phyloP scores from a whole-genome alignment of 92 coral and sea anemone species.

The Porites lobata region DNA sequence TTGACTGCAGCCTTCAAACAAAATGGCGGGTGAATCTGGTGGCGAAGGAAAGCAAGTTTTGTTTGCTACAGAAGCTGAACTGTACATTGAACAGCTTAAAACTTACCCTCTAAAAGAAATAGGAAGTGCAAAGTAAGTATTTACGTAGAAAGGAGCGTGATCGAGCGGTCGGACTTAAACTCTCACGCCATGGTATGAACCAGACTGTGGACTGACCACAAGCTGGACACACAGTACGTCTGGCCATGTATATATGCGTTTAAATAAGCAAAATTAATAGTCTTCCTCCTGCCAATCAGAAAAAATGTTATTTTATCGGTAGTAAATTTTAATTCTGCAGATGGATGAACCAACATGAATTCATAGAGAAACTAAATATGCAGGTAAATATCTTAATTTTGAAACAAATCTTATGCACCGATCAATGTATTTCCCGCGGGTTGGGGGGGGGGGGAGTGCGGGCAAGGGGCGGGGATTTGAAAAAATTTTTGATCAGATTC shows the following conservation, averaged over 20 bases:
- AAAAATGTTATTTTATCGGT: no score
- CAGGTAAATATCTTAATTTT: conserved; percentile 69
- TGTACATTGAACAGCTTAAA: conserved; percentile 89
- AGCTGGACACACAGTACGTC: no score
- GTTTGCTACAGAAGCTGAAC: conserved; percentile 95
- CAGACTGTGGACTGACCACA: no score
- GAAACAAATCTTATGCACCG: background rate
- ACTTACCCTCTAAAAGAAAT: conserved; percentile 77
- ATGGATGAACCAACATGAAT: conserved; percentile 94
- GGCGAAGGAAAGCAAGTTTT: conserved; percentile 76
- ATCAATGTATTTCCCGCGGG: no score
- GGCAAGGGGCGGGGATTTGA: no score
- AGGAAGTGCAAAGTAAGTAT: conserved; percentile 92
- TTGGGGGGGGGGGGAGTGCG: no score
- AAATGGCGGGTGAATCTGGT: conserved; percentile 68
- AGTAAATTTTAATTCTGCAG: conserved; percentile 33
- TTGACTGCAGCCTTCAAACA: conserved; percentile 57
- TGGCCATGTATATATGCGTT: background rate
- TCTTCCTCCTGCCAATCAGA: background rate
- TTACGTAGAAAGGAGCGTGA: no score
- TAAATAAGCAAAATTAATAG: background rate
- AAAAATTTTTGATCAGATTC: no score
- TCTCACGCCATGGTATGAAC: no score
- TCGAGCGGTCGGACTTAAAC: no score
- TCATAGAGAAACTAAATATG: conserved; percentile 95